Conservation (phyloP, 1,140 invertebrate genomes). For the Temnothorax curvispinosus region DNA sequence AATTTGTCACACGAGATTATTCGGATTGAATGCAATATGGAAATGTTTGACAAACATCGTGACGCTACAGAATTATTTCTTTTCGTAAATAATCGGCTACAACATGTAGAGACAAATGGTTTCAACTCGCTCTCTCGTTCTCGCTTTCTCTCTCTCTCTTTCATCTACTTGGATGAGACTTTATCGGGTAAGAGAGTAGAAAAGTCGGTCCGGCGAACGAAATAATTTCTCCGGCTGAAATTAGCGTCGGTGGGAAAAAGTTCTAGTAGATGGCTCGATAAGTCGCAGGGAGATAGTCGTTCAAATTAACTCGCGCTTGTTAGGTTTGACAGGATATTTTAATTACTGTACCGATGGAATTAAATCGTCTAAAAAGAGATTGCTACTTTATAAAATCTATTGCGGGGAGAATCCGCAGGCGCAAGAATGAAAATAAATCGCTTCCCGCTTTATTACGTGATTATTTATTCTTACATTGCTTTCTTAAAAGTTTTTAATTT, state of each 20-base stretch:
- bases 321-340: constrained; percentile 64
- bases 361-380: constrained; percentile 37
- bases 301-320: constrained; percentile 62
- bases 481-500: not conserved
- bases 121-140: not conserved
- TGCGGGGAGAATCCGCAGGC: not conserved
- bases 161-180: constrained; percentile 21
- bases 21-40: not conserved
- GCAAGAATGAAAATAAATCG: not conserved
- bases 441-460: not conserved
- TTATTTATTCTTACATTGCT: not conserved
- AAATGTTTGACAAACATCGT: not conserved
- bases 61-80: not conserved
- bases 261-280: constrained; percentile 28
- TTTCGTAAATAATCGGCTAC: constrained; percentile 15
- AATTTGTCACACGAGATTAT: not conserved
- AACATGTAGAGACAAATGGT: not conserved
- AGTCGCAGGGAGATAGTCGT: constrained; percentile 33
- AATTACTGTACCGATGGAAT: constrained; percentile 59
- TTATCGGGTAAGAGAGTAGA: constrained; percentile 10
- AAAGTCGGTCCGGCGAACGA: constrained; percentile 32
- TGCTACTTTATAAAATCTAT: constrained; percentile 35
- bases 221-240: constrained; percentile 54
- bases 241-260: constrained; percentile 49
- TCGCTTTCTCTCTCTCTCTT: too few species aligned